Percentiles rank a stretch among this genome's conserved stretches.
Evolutionary conservation across 2,888 invertebrate genomes (phyloP).

Genomic region (Sceliomorpha sp.): DNA sequence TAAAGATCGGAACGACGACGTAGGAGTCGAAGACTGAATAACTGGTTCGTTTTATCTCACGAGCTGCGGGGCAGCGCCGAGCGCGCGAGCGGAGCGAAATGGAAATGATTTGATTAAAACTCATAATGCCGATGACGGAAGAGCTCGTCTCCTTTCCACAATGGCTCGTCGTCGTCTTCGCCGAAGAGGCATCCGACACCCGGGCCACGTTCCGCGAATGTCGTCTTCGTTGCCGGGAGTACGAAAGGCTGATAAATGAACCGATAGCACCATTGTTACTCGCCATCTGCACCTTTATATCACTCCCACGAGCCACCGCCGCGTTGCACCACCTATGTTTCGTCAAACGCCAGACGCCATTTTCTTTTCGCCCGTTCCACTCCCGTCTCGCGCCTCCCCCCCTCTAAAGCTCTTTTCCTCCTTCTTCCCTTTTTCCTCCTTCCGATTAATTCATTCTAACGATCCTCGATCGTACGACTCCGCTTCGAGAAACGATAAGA

Average conservation of each 20-base stretch:
- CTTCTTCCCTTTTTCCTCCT: constrained; percentile 12
- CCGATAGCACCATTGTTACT: constrained; percentile 76
- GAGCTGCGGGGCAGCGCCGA: constrained; percentile 25
- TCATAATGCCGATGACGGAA: constrained; percentile 72
- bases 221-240: constrained; percentile 57
- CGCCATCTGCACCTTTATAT: constrained; percentile 72
- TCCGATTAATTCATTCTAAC: constrained; percentile 16
- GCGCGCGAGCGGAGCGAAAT: constrained; percentile 30
- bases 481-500: constrained; percentile 21
- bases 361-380: constrained; percentile 19
- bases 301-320: constrained; percentile 48
- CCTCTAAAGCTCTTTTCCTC: too few relatives aligned
- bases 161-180: constrained; percentile 60
- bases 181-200: constrained; percentile 55
- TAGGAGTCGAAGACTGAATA: constrained; percentile 37
- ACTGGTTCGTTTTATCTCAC: constrained; percentile 45
- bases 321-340: constrained; percentile 29
- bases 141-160: constrained; percentile 63
- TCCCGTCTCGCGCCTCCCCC: background rate
- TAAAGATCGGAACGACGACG: constrained; percentile 43
- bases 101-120: constrained; percentile 75
- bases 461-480: constrained; percentile 20
- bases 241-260: constrained; percentile 78
- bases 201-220: constrained; percentile 53
- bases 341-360: constrained; percentile 11